These are phyloP conservation scores for Nowickia ferox DNA, from an alignment of 2,888 invertebrate genomes.

Conservation along the genomic window DNA sequence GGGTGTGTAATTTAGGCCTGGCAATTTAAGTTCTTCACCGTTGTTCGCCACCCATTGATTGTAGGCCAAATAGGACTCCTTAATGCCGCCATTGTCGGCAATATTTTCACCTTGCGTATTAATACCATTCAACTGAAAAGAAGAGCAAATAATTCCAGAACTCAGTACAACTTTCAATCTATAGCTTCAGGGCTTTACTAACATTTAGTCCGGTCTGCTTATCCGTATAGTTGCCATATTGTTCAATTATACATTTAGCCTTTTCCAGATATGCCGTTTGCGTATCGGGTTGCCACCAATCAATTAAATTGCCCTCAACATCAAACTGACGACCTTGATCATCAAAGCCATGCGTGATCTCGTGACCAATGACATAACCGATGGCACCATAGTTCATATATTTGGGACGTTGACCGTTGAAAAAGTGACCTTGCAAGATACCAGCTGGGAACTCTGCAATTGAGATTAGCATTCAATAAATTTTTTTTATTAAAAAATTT, in stretches of 20 bases:
- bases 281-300: conserved; percentile 96
- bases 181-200: conserved; percentile 35
- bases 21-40: conserved; percentile 87
- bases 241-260: conserved; percentile 95
- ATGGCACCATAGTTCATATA: conserved; percentile 97
- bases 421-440: conserved; percentile 95
- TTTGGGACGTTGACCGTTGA: conserved; percentile 92
- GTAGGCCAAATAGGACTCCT: conserved; percentile 94
- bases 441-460: conserved; percentile 94
- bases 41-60: conserved; percentile 88
- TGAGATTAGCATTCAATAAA: neutral
- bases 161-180: too few relatives aligned
- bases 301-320: conserved; percentile 93
- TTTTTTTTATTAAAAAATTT: too few relatives aligned
- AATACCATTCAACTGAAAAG: conserved; percentile 91
- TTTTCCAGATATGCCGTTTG: conserved; percentile 92
- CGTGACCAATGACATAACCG: conserved; percentile 95
- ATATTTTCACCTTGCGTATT: conserved; percentile 97
- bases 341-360: conserved; percentile 95
- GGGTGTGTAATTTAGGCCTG: conserved; percentile 89
- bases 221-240: conserved; percentile 95
- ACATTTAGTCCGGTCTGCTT: conserved; percentile 87
- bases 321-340: conserved; percentile 96
- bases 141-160: neutral
- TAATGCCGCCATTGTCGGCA: conserved; percentile 96